These are phyloP conservation scores for Lacanobia wlatinum DNA, from an alignment of 2,888 invertebrate species.

Conservation along the genomic window DNA sequence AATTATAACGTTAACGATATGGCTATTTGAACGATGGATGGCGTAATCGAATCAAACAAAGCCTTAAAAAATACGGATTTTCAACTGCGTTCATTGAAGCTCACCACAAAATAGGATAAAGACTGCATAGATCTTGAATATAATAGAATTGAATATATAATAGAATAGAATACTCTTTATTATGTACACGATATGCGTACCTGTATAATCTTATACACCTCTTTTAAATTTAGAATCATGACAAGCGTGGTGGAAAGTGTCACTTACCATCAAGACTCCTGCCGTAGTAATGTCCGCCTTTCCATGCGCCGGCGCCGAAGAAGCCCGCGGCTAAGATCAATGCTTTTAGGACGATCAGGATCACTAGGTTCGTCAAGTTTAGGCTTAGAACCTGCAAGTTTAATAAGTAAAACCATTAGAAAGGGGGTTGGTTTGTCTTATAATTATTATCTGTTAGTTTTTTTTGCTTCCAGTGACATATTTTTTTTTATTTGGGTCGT, in stretches of 20 bases:
- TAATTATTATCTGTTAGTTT: not conserved
- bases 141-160: too few relatives aligned
- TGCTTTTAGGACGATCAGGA: slow-evolving; percentile 95
- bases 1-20: too few relatives aligned
- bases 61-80: too few relatives aligned
- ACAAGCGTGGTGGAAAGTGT: not conserved
- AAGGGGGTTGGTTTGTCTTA: too few relatives aligned
- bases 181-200: too few relatives aligned
- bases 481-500: not conserved
- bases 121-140: too few relatives aligned
- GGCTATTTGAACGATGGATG: too few relatives aligned
- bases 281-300: slow-evolving; percentile 88
- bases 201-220: not conserved
- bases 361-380: slow-evolving; percentile 95
- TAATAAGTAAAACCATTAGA: not conserved
- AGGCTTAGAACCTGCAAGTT: slow-evolving; percentile 93
- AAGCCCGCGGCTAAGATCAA: slow-evolving; percentile 95
- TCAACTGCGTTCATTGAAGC: too few relatives aligned
- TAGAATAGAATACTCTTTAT: too few relatives aligned
- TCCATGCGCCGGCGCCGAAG: slow-evolving; percentile 93
- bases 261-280: slow-evolving; percentile 91
- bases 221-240: not conserved
- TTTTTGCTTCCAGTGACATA: too few relatives aligned
- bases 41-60: too few relatives aligned
- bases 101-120: too few relatives aligned